These are phyloP conservation scores for Ennomos fuscantarius DNA, from an alignment of 2,888 invertebrate genomes.

Conservation along the genomic window DNA sequence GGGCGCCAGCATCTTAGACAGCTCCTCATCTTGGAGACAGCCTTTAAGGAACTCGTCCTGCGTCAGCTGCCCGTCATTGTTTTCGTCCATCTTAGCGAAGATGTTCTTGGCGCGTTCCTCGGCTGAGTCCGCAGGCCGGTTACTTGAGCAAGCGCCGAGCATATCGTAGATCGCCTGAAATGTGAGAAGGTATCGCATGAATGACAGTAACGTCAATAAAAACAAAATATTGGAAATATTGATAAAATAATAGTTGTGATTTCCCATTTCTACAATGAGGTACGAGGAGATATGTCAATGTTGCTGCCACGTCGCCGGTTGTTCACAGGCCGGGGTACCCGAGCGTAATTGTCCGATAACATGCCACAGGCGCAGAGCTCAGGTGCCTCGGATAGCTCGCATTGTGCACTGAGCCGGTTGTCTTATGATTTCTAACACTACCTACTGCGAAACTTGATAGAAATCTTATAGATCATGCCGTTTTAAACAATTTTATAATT, in stretches of 20 bases:
- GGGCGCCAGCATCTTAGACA: conserved; percentile 97
- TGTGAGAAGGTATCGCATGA: conserved; percentile 8
- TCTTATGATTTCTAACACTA: not conserved
- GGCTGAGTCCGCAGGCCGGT: conserved; percentile 97
- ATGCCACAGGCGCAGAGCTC: conserved; percentile 3
- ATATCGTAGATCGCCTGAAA: conserved; percentile 99
- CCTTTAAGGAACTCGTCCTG: conserved; percentile 99
- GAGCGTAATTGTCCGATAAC: conserved; percentile 2
- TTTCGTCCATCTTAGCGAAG: conserved; percentile 99
- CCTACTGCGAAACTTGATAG: too few species aligned
- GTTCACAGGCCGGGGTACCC: not conserved
- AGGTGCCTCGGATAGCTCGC: conserved; percentile 2
- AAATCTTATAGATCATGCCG: too few species aligned
- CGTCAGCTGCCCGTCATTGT: conserved; percentile 98
- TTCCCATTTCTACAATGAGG: too few species aligned
- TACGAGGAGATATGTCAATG: conserved; percentile 1
- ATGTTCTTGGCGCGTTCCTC: conserved; percentile 99
- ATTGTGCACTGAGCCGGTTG: not conserved
- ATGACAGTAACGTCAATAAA: not conserved
- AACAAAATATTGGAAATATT: not conserved
- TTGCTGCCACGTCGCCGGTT: not conserved
- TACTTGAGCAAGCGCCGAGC: conserved; percentile 98
- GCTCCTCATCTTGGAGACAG: conserved; percentile 97
- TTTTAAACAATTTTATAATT: too few species aligned
- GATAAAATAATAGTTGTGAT: too few species aligned